Percentiles rank a stretch among this genome's conserved stretches.
Conservation (phyloP, 2,113 vertebrate species). For the Sula dactylatra region DNA sequence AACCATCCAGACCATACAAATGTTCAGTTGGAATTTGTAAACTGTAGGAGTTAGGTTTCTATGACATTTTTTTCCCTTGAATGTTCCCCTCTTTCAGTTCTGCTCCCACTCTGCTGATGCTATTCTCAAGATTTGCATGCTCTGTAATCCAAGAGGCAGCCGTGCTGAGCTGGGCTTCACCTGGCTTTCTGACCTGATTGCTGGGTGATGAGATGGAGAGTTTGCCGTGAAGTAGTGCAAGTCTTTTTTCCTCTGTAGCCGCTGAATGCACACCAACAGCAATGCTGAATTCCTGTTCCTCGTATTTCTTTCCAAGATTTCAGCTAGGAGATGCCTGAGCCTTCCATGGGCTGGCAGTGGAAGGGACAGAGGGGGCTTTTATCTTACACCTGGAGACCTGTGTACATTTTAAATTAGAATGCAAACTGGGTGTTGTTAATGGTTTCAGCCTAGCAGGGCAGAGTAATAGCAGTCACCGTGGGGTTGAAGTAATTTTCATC, state of each 20-base stretch:
- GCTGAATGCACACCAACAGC: neutral
- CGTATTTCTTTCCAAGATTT: neutral
- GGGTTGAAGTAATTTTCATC: neutral
- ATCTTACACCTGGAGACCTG: neutral
- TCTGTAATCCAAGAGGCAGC: neutral
- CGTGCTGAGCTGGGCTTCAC: neutral
- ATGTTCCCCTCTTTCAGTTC: neutral
- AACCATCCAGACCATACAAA: neutral
- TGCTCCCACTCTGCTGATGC: neutral
- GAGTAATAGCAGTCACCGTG: neutral
- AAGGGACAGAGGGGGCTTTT: neutral
- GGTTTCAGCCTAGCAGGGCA: neutral
- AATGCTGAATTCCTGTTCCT: neutral
- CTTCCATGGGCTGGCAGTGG: rapidly evolving
- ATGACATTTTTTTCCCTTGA: neutral
- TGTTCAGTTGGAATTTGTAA: neutral
- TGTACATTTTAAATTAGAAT: neutral
- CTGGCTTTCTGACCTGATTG: neutral
- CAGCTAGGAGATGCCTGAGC: neutral
- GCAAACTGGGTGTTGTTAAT: neutral
- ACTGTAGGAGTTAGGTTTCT: neutral
- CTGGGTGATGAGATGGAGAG: neutral
- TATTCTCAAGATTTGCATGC: neutral
- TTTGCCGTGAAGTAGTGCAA: neutral
- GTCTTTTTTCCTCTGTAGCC: neutral